Conservation (phyloP, 2,797 vertebrate species). For the Spheniscus humboldti region DNA sequence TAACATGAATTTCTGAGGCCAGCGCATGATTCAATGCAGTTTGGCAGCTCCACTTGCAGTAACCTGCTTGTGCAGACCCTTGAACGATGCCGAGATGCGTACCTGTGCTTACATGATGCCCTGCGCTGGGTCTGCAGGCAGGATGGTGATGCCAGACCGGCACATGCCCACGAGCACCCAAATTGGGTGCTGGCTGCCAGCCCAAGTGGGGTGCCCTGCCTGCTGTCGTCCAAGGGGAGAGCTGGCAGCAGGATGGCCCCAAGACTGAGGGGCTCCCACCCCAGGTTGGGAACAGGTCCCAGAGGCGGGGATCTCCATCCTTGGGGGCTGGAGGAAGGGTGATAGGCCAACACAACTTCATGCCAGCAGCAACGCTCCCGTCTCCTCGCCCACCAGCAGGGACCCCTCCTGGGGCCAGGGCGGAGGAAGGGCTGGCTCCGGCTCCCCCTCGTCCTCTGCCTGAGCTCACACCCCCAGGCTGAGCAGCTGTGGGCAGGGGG, state of each 20-base stretch:
- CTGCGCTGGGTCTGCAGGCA: neutral
- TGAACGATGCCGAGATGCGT: rapidly evolving
- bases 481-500: neutral
- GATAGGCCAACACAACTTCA: neutral
- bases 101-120: rapidly evolving
- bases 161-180: neutral
- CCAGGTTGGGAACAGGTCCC: rapidly evolving
- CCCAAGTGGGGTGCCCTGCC: neutral
- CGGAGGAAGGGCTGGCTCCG: neutral
- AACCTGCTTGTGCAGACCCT: neutral
- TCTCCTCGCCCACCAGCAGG: neutral
- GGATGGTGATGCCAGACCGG: neutral
- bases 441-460: neutral
- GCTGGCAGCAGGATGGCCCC: neutral
- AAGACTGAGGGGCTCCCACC: neutral
- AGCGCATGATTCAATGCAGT: neutral
- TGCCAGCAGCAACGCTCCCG: neutral
- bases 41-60: neutral
- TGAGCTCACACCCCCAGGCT: neutral
- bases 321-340: neutral
- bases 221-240: neutral
- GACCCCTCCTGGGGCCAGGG: neutral
- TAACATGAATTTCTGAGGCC: neutral
- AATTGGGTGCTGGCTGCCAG: rapidly evolving
- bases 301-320: neutral